A percentile compares a stretch with the other conserved stretches of the same genome.
These are phyloP conservation scores for Rattus rattus DNA, from an alignment of 2,113 vertebrate genomes.

Conservation along the genomic window DNA sequence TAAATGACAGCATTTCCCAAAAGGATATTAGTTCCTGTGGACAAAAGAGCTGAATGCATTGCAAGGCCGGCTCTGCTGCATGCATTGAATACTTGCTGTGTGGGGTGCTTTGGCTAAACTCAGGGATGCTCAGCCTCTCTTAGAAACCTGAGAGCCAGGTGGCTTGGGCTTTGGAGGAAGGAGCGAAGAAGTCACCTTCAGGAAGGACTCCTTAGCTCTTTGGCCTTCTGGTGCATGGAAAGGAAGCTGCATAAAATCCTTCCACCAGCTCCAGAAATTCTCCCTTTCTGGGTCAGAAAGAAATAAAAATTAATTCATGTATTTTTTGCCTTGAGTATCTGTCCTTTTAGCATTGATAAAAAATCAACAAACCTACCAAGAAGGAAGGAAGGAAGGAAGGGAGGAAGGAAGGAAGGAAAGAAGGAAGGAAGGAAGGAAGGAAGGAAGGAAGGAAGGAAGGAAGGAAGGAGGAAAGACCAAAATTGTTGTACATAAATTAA, in stretches of 20 bases:
- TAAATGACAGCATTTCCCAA: slow-evolving; percentile 73
- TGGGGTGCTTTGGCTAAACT: background rate
- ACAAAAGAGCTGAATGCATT: slow-evolving; percentile 56
- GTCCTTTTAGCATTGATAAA: background rate
- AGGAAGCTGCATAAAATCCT: background rate
- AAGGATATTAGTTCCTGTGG: slow-evolving; percentile 65
- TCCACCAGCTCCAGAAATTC: background rate
- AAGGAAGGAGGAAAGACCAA: background rate
- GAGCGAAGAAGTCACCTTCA: slow-evolving; percentile 63
- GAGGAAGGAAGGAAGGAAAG: background rate
- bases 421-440: too few species aligned
- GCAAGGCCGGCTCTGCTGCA: slow-evolving; percentile 32
- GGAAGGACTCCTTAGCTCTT: background rate
- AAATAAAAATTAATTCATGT: slow-evolving; percentile 41
- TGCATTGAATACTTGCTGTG: slow-evolving; percentile 29
- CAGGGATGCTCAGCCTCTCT: background rate
- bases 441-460: background rate
- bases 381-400: background rate
- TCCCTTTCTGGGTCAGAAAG: background rate
- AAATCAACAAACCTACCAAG: slow-evolving; percentile 3
- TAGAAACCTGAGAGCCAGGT: slow-evolving; percentile 36
- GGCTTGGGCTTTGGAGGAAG: background rate
- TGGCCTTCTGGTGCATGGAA: background rate
- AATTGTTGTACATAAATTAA: background rate
- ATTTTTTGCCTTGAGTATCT: background rate